Conservation (phyloP, 2,888 invertebrate species). For the Watsonalla cultraria region DNA sequence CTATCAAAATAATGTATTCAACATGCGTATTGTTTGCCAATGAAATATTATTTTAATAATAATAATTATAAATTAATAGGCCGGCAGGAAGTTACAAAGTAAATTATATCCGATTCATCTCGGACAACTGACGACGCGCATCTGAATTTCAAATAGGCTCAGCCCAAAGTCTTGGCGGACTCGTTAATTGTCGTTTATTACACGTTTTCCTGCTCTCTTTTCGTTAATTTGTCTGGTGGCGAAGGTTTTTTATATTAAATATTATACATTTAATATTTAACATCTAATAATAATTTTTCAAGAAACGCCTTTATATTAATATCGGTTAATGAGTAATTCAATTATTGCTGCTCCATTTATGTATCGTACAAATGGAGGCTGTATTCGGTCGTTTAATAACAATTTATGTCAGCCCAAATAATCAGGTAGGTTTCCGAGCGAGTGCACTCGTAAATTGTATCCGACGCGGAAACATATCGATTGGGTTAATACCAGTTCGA, state of each 20-base stretch:
- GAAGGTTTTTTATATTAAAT: slow-evolving; percentile 14
- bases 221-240: slow-evolving; percentile 10
- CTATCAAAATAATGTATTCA: slow-evolving; percentile 18
- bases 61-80: too few relatives aligned
- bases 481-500: slow-evolving; percentile 10
- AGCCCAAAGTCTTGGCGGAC: slow-evolving; percentile 27
- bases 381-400: slow-evolving; percentile 25
- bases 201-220: slow-evolving; percentile 5
- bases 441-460: slow-evolving; percentile 13
- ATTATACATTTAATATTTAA: too few relatives aligned
- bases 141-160: slow-evolving; percentile 41
- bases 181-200: slow-evolving; percentile 19
- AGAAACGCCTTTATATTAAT: slow-evolving; percentile 5
- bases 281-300: neutral
- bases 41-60: too few relatives aligned
- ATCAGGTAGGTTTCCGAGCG: slow-evolving; percentile 11
- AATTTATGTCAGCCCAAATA: slow-evolving; percentile 33
- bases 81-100: slow-evolving; percentile 27
- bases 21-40: slow-evolving; percentile 22
- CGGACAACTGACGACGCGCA: slow-evolving; percentile 23
- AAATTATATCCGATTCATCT: slow-evolving; percentile 29
- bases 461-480: slow-evolving; percentile 20
- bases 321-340: slow-evolving; percentile 29
- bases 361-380: slow-evolving; percentile 23
- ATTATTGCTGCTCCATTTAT: slow-evolving; percentile 31